Percentiles rank a stretch among this genome's conserved stretches.
Conservation (phyloP, 2,113 vertebrate genomes). For the Dinomys branickii region DNA sequence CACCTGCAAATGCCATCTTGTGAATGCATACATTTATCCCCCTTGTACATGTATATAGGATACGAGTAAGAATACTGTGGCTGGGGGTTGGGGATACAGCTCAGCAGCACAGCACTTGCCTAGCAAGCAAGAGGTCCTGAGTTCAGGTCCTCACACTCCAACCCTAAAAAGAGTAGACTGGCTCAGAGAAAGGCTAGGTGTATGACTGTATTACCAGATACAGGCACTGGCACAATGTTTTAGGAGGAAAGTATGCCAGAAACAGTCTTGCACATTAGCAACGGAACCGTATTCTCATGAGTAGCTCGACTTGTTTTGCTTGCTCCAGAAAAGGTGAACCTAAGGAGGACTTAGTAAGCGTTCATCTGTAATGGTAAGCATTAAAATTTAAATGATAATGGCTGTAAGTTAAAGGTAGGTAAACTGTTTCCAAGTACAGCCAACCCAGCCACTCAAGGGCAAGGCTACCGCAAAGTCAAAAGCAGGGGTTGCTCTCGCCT, state of each 20-base stretch:
- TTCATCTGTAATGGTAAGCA: not conserved
- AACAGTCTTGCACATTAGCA: not conserved
- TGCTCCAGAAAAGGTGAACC: not conserved
- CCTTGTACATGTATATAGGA: not conserved
- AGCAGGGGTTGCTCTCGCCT: not conserved
- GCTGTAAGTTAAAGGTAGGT: not conserved
- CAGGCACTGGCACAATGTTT: not conserved
- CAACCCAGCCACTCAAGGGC: not conserved
- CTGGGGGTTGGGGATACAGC: not conserved
- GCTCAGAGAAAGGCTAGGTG: not conserved
- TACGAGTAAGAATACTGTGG: not conserved
- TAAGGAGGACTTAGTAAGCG: not conserved
- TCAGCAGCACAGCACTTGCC: no score
- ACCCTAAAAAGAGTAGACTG: no score
- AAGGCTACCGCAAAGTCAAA: conserved; percentile 54
- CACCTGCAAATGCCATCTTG: not conserved
- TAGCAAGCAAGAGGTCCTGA: no score
- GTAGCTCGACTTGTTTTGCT: not conserved
- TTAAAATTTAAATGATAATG: not conserved
- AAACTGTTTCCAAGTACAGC: not conserved
- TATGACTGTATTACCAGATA: not conserved
- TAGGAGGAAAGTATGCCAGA: not conserved
- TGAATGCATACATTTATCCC: not conserved
- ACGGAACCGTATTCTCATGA: not conserved
- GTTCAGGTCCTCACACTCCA: no score